Evolutionary conservation across 2,797 vertebrate genomes (phyloP).

Genomic region (Prionace glauca): DNA sequence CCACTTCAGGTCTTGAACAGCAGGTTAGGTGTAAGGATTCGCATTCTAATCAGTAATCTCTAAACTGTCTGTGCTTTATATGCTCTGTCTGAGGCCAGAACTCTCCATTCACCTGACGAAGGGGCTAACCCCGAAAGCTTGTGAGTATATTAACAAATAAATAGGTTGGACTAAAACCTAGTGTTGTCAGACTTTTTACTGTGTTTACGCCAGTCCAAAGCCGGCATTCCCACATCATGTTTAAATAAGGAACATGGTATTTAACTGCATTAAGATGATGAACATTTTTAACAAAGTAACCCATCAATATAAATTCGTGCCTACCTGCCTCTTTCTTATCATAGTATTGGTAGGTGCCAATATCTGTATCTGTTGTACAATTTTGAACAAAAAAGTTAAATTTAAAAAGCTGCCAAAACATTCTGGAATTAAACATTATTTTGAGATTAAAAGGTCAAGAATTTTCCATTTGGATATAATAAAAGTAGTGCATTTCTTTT

Average conservation of each 20-base stretch:
- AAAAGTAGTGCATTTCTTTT: background rate
- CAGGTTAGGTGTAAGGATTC: no score
- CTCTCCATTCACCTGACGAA: no score
- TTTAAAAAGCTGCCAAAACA: background rate
- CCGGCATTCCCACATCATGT: no score
- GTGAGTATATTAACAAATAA: no score
- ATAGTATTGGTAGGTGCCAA: conserved; percentile 83
- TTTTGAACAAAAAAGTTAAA: background rate
- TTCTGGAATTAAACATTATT: background rate
- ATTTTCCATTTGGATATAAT: background rate
- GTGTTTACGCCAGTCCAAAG: no score
- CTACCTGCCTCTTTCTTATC: conserved; percentile 88
- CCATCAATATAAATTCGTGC: conserved; percentile 43
- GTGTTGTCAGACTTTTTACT: no score
- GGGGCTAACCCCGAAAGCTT: no score
- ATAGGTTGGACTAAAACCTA: no score
- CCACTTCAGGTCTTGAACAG: no score
- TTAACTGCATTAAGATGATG: background rate
- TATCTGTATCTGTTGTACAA: conserved; percentile 72
- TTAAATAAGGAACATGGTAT: background rate
- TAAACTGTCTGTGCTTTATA: no score
- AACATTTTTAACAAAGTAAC: conserved; percentile 21
- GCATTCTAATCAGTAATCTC: no score
- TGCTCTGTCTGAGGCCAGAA: no score
- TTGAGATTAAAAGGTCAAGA: conserved; percentile 15